Conservation (phyloP, 2,113 vertebrate species). For the Hyperopisus bebe region DNA sequence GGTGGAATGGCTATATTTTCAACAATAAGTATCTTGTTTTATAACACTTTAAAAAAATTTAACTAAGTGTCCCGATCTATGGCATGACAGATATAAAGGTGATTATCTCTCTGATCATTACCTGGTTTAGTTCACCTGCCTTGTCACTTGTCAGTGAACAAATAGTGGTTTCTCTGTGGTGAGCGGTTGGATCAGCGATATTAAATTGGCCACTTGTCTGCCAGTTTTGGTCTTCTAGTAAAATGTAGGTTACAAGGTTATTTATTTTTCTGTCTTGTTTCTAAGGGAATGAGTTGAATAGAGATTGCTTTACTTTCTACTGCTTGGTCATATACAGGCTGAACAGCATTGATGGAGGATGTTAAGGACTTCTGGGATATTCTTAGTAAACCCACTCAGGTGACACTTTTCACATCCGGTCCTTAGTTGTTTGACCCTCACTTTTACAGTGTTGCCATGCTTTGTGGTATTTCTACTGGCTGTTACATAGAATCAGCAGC, state of each 20-base stretch:
- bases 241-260: not conserved
- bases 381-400: not conserved
- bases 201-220: not conserved
- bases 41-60: not conserved
- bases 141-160: not conserved
- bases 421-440: not conserved
- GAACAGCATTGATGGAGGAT: not conserved
- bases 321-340: not conserved
- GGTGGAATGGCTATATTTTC: not conserved
- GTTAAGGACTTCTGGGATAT: not conserved
- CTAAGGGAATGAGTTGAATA: not conserved
- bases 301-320: not conserved
- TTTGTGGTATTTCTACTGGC: not conserved
- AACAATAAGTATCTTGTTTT: not conserved
- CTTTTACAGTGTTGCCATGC: not conserved
- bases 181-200: not conserved
- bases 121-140: not conserved
- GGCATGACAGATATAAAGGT: not conserved
- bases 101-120: not conserved
- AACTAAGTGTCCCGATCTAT: no score
- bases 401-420: not conserved
- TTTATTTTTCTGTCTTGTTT: not conserved
- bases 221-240: not conserved
- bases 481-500: not conserved
- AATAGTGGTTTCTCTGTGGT: not conserved